Evolutionary conservation across 2,888 invertebrate species (phyloP), one percentile per base, ranked within the genome.

Genomic region (Drosophila kambysellisi): DNA sequence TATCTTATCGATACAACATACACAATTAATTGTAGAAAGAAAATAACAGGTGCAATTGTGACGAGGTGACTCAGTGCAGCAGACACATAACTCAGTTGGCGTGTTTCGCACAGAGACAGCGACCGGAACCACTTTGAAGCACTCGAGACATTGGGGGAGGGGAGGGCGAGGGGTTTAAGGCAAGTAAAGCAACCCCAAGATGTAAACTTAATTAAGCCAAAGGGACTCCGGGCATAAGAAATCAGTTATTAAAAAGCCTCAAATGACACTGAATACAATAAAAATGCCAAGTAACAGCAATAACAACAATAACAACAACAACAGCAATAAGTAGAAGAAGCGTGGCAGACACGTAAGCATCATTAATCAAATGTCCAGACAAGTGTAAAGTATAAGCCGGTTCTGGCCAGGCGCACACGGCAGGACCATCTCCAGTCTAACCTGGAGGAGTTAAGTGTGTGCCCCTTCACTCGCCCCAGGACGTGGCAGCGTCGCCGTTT

Each of bases 291-390:
- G 61, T 37, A 64, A 43, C 61, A 72, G 59, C 62, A 69, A 58
- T 11, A 66, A 56, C 51, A 32, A 59, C 15, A 66, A 56, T 29
- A 65, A 51, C 64, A 69, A 62, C 62, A 64, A 61, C 20, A 25
- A 25, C 20, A 25, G 20, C 20, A 25, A 25, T 8, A 63, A 41
- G 43, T 39, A 43, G 35, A 60, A 15, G 60, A 75, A 68, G 52
- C 64, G 46, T 59, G 61, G 57, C 59, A 76, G 72, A 76, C 88
- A 84, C 87, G 82, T 82, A 88, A 88, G 88, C 78, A 87, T 90
- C 88, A 88, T 88, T 88, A 88, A 88, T 88, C 88, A 88, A 88
- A 88, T 88, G 88, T 88, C 88, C 88, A 90, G 89, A 90, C 88
- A 87, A 85, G 88, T 84, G 86, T 84, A 88, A 86, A 86, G 83